Percentiles rank a stretch among this genome's conserved stretches.
phyloP scores from a whole-genome alignment of 2,888 invertebrate species.

The Myathropa florea region DNA sequence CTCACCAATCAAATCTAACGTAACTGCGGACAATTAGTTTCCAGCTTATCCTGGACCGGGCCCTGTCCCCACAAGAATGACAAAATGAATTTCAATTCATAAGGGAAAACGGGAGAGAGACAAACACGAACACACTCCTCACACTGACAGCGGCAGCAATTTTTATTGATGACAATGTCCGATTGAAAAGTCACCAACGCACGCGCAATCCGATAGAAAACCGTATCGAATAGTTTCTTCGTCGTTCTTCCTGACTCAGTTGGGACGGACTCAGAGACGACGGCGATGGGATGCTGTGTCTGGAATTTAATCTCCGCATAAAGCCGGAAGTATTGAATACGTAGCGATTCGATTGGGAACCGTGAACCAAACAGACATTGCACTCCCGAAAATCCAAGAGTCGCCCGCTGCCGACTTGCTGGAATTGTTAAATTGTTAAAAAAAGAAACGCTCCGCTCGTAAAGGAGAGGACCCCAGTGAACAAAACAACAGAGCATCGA shows the following conservation, averaged over 20 bases:
- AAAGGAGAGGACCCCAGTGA: conserved; percentile 23
- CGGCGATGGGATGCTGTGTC: conserved; percentile 47
- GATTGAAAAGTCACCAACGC: conserved; percentile 71
- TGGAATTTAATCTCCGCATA: conserved; percentile 69
- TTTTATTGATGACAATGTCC: conserved; percentile 69
- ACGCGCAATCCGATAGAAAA: conserved; percentile 68
- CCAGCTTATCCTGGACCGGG: conserved; percentile 60
- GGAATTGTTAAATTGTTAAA: conserved; percentile 34
- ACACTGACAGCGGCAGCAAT: background rate
- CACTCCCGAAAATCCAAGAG: conserved; percentile 51
- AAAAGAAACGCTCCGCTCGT: conserved; percentile 1
- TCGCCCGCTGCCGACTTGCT: background rate
- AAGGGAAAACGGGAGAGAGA: conserved; percentile 18
- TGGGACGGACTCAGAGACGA: background rate
- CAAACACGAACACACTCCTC: background rate
- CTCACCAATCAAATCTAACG: conserved; percentile 64
- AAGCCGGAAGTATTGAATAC: conserved; percentile 70
- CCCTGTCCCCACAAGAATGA: conserved; percentile 35
- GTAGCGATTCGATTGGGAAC: conserved; percentile 67
- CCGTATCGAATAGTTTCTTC: conserved; percentile 66
- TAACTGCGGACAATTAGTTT: conserved; percentile 65
- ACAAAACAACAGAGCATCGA: conserved; percentile 56
- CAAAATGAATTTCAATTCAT: conserved; percentile 27
- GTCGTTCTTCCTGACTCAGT: conserved; percentile 33
- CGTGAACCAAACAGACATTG: conserved; percentile 61